phyloP scores from a whole-genome alignment of 1,140 invertebrate genomes.

The Heliconius hewitsoni region DNA sequence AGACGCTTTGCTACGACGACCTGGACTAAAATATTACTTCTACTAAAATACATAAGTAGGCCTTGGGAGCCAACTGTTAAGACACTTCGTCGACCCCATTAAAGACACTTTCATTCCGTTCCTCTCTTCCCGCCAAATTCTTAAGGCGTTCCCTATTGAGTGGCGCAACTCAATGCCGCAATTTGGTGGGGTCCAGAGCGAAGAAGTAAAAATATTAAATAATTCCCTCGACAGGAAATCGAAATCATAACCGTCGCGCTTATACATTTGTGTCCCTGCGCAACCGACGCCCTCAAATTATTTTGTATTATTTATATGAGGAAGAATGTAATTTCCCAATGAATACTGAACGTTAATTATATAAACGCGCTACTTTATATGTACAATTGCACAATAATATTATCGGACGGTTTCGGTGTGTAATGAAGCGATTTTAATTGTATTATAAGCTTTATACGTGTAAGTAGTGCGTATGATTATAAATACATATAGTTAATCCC shows the following conservation, averaged over 20 bases:
- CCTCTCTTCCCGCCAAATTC: too few relatives aligned
- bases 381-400: not conserved
- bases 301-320: not conserved
- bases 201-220: not conserved
- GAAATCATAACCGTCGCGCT: not conserved
- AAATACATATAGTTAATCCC: too few relatives aligned
- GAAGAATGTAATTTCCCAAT: not conserved
- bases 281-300: not conserved
- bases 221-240: not conserved
- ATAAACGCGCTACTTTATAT: not conserved
- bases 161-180: too few relatives aligned
- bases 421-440: not conserved
- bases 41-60: too few relatives aligned
- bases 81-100: too few relatives aligned
- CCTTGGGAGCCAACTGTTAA: too few relatives aligned
- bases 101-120: too few relatives aligned
- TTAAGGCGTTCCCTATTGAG: too few relatives aligned
- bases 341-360: not conserved
- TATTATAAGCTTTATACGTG: constrained; percentile 16
- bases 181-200: not conserved
- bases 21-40: too few relatives aligned
- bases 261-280: not conserved
- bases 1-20: too few relatives aligned
- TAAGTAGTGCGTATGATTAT: not conserved
- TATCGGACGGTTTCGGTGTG: not conserved